Conservation (phyloP, 1,140 invertebrate genomes). For the Drosophila nigrodunni region DNA sequence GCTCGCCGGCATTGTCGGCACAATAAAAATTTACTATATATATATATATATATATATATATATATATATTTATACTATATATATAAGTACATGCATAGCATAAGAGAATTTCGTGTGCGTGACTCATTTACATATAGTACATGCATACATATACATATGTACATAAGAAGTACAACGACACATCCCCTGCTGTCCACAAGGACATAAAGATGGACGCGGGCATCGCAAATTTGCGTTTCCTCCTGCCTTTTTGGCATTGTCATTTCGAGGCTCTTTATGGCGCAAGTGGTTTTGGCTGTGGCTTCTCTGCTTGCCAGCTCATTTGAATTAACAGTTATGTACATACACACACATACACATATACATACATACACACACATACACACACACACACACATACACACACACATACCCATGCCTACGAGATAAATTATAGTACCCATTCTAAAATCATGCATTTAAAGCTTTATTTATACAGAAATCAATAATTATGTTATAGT, state of each 20-base stretch:
- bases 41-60: not conserved
- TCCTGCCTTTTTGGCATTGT: slow-evolving; percentile 12
- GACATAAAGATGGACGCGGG: not conserved
- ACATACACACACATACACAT: not conserved
- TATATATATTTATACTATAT: slow-evolving; percentile 6
- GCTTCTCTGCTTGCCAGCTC: slow-evolving; percentile 15
- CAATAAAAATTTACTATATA: slow-evolving; percentile 27
- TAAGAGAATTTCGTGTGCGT: slow-evolving; percentile 46
- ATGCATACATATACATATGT: not conserved
- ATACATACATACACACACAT: too few relatives aligned
- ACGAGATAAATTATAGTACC: too few relatives aligned
- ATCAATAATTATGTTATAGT: too few relatives aligned
- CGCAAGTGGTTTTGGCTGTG: not conserved
- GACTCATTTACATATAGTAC: slow-evolving; percentile 57
- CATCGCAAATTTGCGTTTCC: slow-evolving; percentile 9
- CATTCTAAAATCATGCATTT: too few relatives aligned
- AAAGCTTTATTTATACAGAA: too few relatives aligned
- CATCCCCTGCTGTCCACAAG: not conserved
- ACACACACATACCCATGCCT: too few relatives aligned
- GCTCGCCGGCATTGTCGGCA: slow-evolving; percentile 34
- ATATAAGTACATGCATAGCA: slow-evolving; percentile 5
- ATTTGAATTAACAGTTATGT: slow-evolving; percentile 32
- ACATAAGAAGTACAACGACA: too few relatives aligned
- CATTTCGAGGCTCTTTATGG: slow-evolving; percentile 28
- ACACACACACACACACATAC: too few relatives aligned